phyloP scores from a whole-genome alignment of 2,797 vertebrate species.

The Lagodon rhomboides region DNA sequence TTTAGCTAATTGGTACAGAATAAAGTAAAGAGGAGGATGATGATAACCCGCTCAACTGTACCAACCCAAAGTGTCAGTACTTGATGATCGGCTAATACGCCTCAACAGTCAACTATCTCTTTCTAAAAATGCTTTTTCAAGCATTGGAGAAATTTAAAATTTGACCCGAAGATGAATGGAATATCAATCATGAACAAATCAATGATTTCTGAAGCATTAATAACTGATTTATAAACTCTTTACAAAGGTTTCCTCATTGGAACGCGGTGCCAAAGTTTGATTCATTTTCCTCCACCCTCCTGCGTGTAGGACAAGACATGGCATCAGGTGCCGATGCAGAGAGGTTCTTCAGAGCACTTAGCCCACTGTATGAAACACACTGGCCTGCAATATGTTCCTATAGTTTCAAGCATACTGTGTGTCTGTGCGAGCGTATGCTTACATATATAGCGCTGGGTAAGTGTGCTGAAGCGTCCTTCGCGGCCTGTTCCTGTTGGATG shows the following conservation, averaged over 20 bases:
- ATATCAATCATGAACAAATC: not conserved
- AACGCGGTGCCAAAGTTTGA: not conserved
- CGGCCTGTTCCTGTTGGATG: constrained; percentile 23
- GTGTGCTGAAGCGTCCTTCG: constrained; percentile 19
- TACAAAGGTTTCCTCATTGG: not conserved
- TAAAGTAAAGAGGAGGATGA: not conserved
- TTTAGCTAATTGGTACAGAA: too few species aligned
- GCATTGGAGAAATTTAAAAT: too few species aligned
- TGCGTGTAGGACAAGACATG: not conserved
- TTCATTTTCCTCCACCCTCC: not conserved
- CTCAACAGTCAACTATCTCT: too few species aligned
- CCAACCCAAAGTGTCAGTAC: too few species aligned
- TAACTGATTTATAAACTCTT: not conserved
- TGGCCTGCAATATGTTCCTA: not conserved
- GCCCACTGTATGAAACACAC: not conserved
- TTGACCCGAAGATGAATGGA: not conserved
- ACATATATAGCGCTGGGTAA: not conserved
- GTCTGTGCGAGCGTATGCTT: constrained; percentile 1
- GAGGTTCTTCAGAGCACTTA: not conserved
- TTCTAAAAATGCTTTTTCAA: too few species aligned
- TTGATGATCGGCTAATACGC: too few species aligned
- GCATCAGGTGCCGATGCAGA: not conserved
- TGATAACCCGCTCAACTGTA: too few species aligned
- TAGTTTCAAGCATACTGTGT: not conserved
- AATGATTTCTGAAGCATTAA: too few species aligned